Base-by-base conservation (phyloP, 2,113 vertebrate genomes). In the Eulemur macaco region DNA sequence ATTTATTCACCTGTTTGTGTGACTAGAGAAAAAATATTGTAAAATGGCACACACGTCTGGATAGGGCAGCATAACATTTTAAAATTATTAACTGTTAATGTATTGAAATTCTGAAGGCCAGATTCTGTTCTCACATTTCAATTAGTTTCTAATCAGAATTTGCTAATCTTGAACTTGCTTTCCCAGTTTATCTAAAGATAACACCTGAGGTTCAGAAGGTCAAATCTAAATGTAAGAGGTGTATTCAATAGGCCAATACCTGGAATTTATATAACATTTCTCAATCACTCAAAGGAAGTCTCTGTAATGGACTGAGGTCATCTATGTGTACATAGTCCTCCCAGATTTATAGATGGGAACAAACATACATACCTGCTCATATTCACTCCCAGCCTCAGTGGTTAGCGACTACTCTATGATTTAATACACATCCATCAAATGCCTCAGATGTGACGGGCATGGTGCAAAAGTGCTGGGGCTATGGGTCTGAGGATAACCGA, bases 121-220 rank as follows among this genome's bases (percentile, higher is more conserved):
- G 81, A 68, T 87, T 58, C 45, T 89, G 11, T 81, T 94, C 58
- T 86, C 85, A 87, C 37, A 69, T 47, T 96, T 89, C 50, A 80
- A 58, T 84, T 76, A 21, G 21, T 69, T 92, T n/a, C 64, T 95
- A 71, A 81, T 47, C 56, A 86, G 71, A 86, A 83, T 42, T 50
- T 89, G 86, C 50, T 83, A 81, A 68, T 88, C 83, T 63, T 66
- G 64, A 83, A 81, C 39, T 50, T 92, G 76, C 47, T 83, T 97
- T 96, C 52, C 5, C 37, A 89, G 64, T 69, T 86, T 69, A 84
- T 21, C 52, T 42, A 84, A 77, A 80, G 89, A 85, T 87, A 97
- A 64, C 39, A 84, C 39, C 47, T 1, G 1, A 18, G 25, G 18
- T 8, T 29, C 54, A n/a, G 8, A 96, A 66, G 78, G 82, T 74